Percentiles rank a stretch among this genome's conserved stretches.
phyloP scores from a whole-genome alignment of 2,888 invertebrate genomes.

The Cosmia pyralina region DNA sequence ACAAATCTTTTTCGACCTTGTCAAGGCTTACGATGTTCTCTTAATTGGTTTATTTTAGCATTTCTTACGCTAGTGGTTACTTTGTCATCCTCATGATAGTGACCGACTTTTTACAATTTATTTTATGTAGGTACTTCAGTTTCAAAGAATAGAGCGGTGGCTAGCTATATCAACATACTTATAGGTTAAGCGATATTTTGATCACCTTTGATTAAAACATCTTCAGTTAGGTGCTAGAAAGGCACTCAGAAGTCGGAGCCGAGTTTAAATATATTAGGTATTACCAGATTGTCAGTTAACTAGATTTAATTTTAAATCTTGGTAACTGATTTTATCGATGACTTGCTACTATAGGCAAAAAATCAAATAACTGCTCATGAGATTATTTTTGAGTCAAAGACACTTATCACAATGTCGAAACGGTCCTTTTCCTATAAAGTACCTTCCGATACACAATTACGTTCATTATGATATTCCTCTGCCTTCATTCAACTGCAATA shows the following conservation, averaged over 20 bases:
- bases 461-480: background rate
- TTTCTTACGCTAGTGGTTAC: conserved; percentile 40
- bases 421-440: background rate
- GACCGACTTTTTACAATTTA: conserved; percentile 19
- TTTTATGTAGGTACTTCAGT: background rate
- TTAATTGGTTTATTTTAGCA: conserved; percentile 71
- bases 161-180: too few species aligned
- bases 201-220: background rate
- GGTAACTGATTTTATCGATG: background rate
- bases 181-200: background rate
- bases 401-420: background rate
- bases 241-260: background rate
- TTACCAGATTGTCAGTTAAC: background rate
- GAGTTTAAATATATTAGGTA: too few species aligned
- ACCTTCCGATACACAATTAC: background rate
- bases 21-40: conserved; percentile 69
- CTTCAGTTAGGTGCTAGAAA: background rate
- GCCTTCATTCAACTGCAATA: conserved; percentile 2
- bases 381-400: background rate
- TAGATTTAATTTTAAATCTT: background rate
- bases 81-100: conserved; percentile 24
- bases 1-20: conserved; percentile 79
- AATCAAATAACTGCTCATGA: background rate
- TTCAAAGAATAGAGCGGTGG: background rate
- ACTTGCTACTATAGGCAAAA: background rate